Evolutionary conservation across 2,113 vertebrate genomes (phyloP).

Genomic region (Vanacampus margaritifer): DNA sequence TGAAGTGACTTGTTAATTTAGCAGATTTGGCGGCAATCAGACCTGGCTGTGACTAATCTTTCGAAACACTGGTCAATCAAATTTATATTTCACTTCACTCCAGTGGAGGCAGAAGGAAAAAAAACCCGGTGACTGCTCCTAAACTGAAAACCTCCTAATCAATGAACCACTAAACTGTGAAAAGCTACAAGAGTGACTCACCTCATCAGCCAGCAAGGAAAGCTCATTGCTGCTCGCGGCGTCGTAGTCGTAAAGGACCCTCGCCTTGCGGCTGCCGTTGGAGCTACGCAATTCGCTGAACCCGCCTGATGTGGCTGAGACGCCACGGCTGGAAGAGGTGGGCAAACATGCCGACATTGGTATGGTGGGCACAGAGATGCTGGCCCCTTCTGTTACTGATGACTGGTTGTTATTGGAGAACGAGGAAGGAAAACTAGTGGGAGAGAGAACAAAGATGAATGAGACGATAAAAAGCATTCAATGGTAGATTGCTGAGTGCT

Average conservation of each 20-base stretch:
- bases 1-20: too few species aligned
- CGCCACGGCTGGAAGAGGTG: constrained; percentile 68
- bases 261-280: constrained; percentile 85
- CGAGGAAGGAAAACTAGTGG: constrained; percentile 85
- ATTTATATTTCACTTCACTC: too few species aligned
- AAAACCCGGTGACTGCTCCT: too few species aligned
- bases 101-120: too few species aligned
- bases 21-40: too few species aligned
- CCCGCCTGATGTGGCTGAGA: constrained; percentile 71
- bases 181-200: constrained; percentile 49
- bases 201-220: constrained; percentile 96
- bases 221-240: constrained; percentile 94
- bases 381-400: constrained; percentile 71
- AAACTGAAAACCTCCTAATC: too few species aligned
- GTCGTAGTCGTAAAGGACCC: constrained; percentile 96
- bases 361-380: constrained; percentile 77
- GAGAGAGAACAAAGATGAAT: background rate
- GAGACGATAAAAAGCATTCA: background rate
- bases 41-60: too few species aligned
- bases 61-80: too few species aligned
- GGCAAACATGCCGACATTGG: constrained; percentile 78
- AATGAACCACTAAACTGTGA: too few species aligned
- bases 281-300: constrained; percentile 83
- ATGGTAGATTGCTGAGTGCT: too few species aligned
- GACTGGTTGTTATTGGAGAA: constrained; percentile 95